phyloP scores from a whole-genome alignment of 2,888 invertebrate species.

The Glaucopsyche alexis region DNA sequence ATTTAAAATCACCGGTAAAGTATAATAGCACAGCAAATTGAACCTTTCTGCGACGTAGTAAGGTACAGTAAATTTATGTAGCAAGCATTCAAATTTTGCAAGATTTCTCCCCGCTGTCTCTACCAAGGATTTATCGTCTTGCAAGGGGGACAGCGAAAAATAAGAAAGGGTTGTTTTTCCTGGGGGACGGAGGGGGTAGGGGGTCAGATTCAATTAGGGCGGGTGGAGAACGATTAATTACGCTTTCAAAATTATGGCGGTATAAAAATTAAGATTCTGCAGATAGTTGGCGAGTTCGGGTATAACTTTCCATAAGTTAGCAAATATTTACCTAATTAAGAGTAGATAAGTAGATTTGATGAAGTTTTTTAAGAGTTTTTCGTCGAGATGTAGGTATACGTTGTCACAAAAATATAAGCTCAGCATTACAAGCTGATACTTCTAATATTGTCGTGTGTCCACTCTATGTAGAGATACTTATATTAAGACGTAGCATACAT shows the following conservation, averaged over 20 bases:
- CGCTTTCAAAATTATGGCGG: conserved; percentile 56
- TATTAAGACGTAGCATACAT: no score
- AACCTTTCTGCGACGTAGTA: conserved; percentile 31
- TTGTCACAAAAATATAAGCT: no score
- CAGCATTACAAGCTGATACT: no score
- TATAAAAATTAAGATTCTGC: conserved; percentile 51
- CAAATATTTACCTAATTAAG: conserved; percentile 24
- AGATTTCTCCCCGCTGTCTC: conserved; percentile 75
- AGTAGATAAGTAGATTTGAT: background rate
- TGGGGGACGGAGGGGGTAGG: conserved; percentile 62
- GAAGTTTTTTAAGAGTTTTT: background rate
- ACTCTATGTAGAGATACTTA: no score
- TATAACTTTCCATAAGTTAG: conserved; percentile 31
- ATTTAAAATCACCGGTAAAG: conserved; percentile 32
- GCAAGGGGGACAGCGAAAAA: conserved; percentile 72
- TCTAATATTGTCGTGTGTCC: no score
- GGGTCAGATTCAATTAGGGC: conserved; percentile 75
- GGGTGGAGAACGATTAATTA: conserved; percentile 73
- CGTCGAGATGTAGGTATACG: no score
- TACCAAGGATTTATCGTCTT: conserved; percentile 78
- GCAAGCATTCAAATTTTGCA: conserved; percentile 47
- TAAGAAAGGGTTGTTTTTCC: conserved; percentile 79
- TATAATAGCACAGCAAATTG: conserved; percentile 30
- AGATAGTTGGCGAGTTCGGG: conserved; percentile 32
- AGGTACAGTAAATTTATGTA: conserved; percentile 33